These are phyloP conservation scores for Myotis yumanensis DNA, from an alignment of 2,113 vertebrate genomes.

Conservation along the genomic window DNA sequence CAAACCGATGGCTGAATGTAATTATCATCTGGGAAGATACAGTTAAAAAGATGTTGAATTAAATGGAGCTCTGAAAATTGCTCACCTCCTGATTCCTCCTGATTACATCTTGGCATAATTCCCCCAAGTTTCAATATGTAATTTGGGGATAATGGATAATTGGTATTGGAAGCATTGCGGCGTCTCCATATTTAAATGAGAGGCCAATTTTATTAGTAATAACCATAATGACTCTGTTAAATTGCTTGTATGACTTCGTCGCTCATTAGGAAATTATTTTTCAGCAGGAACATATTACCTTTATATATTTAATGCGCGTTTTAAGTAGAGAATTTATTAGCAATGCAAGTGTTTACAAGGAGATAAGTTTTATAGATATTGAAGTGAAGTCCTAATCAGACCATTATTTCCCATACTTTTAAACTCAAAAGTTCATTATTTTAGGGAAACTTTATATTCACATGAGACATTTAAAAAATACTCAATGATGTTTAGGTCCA, in stretches of 20 bases:
- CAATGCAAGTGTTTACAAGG: constrained; percentile 57
- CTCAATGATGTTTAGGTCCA: neutral
- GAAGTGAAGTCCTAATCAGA: constrained; percentile 1
- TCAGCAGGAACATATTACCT: constrained; percentile 53
- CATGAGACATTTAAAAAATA: neutral
- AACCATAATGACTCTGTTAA: constrained; percentile 68
- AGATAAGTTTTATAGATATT: neutral
- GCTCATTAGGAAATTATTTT: constrained; percentile 74
- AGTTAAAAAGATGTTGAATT: constrained; percentile 71
- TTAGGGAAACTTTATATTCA: neutral
- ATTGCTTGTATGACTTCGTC: constrained; percentile 56
- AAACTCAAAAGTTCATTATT: constrained; percentile 32
- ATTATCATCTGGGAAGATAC: constrained; percentile 70
- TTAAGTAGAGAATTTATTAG: constrained; percentile 57
- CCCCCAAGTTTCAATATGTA: constrained; percentile 66
- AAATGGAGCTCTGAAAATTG: constrained; percentile 73
- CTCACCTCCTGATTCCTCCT: constrained; percentile 74
- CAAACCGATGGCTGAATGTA: constrained; percentile 56
- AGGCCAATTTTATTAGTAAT: constrained; percentile 72
- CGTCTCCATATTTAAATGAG: constrained; percentile 53
- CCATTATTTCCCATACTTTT: constrained; percentile 13
- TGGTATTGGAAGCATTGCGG: constrained; percentile 36
- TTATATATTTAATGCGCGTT: constrained; percentile 57
- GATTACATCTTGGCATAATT: constrained; percentile 72
- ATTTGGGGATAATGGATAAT: constrained; percentile 72